Base-by-base conservation (phyloP, 2,888 invertebrate genomes). In the Lasioglossum morio region DNA sequence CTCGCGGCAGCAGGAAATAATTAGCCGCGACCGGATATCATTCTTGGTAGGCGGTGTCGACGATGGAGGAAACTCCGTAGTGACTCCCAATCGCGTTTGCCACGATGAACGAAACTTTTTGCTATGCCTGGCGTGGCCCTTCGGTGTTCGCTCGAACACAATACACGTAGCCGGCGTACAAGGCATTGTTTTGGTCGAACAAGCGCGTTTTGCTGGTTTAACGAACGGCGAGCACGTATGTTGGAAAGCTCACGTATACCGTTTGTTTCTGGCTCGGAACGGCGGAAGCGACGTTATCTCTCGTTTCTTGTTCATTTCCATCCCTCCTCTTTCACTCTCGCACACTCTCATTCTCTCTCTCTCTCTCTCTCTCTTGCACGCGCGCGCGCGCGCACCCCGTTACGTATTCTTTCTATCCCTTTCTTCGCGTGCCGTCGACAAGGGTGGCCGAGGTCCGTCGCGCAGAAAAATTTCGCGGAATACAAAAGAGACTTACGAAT, bases 1-100 rank as follows among this genome's bases (percentile, higher is more conserved):
- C 88, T 85, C 85, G 73, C 53, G 69, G 66, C 84, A 85, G 85
- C 93, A 93, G 93, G 92, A 93, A 93, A 93, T 91, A 93, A 93
- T 93, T 92, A 93, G 89, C 83, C 78, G 80, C 85, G 88, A 72
- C 90, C 92, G 92, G 92, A 92, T 91, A 90, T 90, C 89, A 90
- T 90, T 81, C 84, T 86, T 87, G 86, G 88, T 89, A 86, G 80
- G 81, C 82, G 70, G 75, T 74, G 84, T 75, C 82, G 78, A 60
- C 48, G 84, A 73, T 34, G 74, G 70, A 60, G 70, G 84, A 72
- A 73, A 63, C 43, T 53, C 76, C 60, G 78, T 43, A 34, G 40
- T 81, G 77, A 81, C 85, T 77, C 43, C 43, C 83, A 81, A 87
- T 86, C 86, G 86, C 53, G 75, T 5, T 16, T 53, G 69, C 23